A percentile compares a stretch with the other conserved stretches of the same genome.
Evolutionary conservation across 2,797 vertebrate genomes (phyloP).

Genomic region (Cynodonichthys magdalenae): DNA sequence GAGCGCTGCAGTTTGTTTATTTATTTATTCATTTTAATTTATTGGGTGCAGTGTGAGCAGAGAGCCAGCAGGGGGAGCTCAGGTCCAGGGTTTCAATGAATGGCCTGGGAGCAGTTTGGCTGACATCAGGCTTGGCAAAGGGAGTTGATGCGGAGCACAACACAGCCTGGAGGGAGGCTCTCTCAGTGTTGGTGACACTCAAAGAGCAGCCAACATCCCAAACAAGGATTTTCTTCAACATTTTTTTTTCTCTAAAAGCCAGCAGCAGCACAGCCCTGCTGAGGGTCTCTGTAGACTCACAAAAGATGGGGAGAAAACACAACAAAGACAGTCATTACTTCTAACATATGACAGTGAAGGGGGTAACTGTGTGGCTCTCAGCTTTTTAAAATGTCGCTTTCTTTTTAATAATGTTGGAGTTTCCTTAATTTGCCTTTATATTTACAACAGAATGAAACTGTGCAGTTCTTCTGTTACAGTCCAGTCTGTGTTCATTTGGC

Average conservation of each 20-base stretch:
- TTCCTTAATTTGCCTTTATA: too few relatives aligned
- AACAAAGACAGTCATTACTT: neutral
- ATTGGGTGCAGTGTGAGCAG: neutral
- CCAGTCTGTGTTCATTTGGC: too few relatives aligned
- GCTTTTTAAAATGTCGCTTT: neutral
- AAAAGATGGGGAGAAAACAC: neutral
- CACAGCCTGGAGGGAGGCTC: conserved; percentile 9
- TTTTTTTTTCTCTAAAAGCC: conserved; percentile 1
- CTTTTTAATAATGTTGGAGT: too few relatives aligned
- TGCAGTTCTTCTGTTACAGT: too few relatives aligned
- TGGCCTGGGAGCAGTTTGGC: neutral
- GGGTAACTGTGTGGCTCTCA: neutral
- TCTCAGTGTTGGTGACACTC: conserved; percentile 9
- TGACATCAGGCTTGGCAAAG: neutral
- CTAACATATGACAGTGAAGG: conserved; percentile 1
- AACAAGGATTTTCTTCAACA: conserved; percentile 7
- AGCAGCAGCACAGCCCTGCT: neutral
- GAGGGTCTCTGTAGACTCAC: neutral
- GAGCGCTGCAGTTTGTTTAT: conserved; percentile 5
- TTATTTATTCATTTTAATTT: neutral
- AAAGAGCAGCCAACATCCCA: neutral
- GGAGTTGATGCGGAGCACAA: conserved; percentile 6
- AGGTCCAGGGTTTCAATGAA: conserved; percentile 7
- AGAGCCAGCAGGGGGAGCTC: conserved; percentile 45
- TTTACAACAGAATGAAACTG: too few relatives aligned